phyloP scores from a whole-genome alignment of 2,888 invertebrate genomes.

The Dynastes grantii region DNA sequence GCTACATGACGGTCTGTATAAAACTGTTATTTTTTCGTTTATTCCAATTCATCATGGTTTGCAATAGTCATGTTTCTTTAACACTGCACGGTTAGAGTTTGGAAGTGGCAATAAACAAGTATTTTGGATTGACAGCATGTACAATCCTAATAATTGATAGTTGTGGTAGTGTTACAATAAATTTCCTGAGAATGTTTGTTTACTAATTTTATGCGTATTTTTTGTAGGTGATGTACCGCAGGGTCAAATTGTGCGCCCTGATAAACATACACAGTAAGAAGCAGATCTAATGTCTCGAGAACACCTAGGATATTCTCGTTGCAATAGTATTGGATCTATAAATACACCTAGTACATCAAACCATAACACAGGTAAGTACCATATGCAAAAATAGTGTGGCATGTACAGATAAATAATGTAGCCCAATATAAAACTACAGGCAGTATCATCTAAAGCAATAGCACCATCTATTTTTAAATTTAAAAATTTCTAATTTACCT shows the following conservation, averaged over 20 bases:
- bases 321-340: slow-evolving; percentile 51
- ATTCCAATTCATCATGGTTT: slow-evolving; percentile 16
- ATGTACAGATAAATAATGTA: not conserved
- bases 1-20: slow-evolving; percentile 50
- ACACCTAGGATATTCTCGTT: slow-evolving; percentile 48
- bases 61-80: slow-evolving; percentile 26
- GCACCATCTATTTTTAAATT: too few relatives aligned
- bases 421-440: too few relatives aligned
- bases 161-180: slow-evolving; percentile 41
- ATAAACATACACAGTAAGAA: slow-evolving; percentile 42
- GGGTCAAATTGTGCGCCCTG: slow-evolving; percentile 45
- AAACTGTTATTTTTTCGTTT: slow-evolving; percentile 26
- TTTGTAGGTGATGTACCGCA: slow-evolving; percentile 42
- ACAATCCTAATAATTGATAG: slow-evolving; percentile 47
- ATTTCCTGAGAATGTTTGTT: not conserved
- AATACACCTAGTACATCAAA: slow-evolving; percentile 51
- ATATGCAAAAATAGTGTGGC: slow-evolving; percentile 8
- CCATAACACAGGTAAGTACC: slow-evolving; percentile 50
- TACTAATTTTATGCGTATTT: not conserved
- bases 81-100: slow-evolving; percentile 33
- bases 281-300: slow-evolving; percentile 50
- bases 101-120: slow-evolving; percentile 11
- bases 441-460: too few relatives aligned
- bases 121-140: slow-evolving; percentile 44
- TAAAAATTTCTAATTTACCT: too few relatives aligned